Evolutionary conservation across 2,797 vertebrate species (phyloP).

Genomic region (Amblyraja radiata): DNA sequence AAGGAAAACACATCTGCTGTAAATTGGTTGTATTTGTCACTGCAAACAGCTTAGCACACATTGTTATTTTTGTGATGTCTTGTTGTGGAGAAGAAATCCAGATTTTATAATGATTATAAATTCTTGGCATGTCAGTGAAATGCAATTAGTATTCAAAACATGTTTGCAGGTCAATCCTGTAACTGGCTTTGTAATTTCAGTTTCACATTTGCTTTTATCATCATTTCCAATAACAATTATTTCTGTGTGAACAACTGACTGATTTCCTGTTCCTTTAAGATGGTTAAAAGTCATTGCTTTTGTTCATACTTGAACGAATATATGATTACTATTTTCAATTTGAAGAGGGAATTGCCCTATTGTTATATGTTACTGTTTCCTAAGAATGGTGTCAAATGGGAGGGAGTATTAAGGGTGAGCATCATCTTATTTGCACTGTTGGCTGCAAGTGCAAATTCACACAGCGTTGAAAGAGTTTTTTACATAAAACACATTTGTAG

Average conservation of each 20-base stretch:
- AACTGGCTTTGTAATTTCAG: background rate
- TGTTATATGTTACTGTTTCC: background rate
- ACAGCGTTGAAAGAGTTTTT: background rate
- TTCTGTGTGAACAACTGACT: background rate
- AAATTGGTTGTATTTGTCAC: background rate
- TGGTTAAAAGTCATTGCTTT: background rate
- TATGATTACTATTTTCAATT: background rate
- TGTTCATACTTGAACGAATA: background rate
- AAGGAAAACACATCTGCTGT: background rate
- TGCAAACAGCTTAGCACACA: background rate
- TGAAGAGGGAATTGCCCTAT: background rate
- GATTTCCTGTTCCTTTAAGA: background rate
- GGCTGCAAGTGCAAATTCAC: background rate
- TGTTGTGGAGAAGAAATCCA: background rate
- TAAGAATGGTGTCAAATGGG: background rate
- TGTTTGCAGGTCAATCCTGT: background rate
- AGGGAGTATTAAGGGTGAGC: background rate
- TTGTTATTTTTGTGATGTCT: background rate
- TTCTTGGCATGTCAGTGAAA: background rate
- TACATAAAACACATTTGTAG: background rate
- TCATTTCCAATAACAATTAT: slow-evolving; percentile 16
- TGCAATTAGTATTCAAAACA: background rate
- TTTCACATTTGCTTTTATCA: background rate
- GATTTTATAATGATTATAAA: background rate
- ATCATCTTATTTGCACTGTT: background rate